Conservation (phyloP, 2,888 invertebrate genomes). For the Tetanocera ferruginea region DNA sequence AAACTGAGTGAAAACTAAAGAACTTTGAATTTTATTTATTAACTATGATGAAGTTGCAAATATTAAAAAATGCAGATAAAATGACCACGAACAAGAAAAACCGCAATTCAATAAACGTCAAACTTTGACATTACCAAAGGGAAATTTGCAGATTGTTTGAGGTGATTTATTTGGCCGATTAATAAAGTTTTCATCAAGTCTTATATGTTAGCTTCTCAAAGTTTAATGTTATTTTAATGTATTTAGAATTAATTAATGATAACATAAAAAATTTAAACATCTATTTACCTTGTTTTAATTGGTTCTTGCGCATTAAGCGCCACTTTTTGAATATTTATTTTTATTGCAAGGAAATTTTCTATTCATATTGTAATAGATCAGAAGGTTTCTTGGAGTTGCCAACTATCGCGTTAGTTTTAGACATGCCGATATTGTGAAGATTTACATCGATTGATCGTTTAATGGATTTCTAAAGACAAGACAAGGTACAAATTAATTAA, state of each 20-base stretch:
- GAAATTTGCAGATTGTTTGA: not conserved
- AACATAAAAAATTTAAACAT: not conserved
- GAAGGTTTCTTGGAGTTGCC: too few relatives aligned
- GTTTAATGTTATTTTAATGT: too few relatives aligned
- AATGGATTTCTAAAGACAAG: too few relatives aligned
- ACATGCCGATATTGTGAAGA: too few relatives aligned
- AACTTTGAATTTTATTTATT: not conserved
- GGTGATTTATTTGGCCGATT: not conserved
- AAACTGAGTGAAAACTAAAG: not conserved
- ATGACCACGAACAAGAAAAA: not conserved
- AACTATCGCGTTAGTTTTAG: too few relatives aligned
- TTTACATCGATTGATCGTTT: too few relatives aligned
- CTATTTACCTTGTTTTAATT: not conserved
- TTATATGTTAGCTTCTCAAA: too few relatives aligned
- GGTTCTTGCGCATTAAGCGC: not conserved
- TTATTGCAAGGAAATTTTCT: too few relatives aligned
- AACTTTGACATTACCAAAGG: not conserved
- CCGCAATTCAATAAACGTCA: slow-evolving; percentile 3
- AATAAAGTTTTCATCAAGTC: too few relatives aligned
- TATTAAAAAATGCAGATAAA: not conserved
- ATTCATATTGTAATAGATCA: too few relatives aligned
- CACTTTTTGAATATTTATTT: not conserved
- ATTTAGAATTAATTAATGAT: too few relatives aligned
- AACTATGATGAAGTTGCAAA: not conserved
- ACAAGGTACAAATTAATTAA: too few relatives aligned